phyloP scores from a whole-genome alignment of 2,113 vertebrate species.

The Motacilla alba region DNA sequence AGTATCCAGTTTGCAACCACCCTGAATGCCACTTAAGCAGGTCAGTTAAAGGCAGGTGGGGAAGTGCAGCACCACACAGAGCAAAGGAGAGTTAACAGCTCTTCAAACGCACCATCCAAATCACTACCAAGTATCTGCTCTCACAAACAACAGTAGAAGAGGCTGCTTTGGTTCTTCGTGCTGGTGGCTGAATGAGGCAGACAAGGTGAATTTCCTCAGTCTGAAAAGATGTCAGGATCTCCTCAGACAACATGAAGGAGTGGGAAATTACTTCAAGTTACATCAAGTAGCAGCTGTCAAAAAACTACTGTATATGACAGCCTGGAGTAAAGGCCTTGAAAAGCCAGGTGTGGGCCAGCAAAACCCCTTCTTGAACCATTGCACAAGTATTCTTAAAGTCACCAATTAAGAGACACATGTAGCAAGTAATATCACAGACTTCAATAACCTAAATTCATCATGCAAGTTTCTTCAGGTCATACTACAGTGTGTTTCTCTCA shows the following conservation, averaged over 20 bases:
- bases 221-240: neutral
- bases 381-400: neutral
- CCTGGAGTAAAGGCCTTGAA: neutral
- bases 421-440: neutral
- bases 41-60: neutral
- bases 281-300: neutral
- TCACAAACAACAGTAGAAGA: neutral
- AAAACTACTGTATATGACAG: neutral
- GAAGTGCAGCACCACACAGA: neutral
- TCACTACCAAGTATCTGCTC: neutral
- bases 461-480: neutral
- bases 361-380: neutral
- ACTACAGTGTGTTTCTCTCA: neutral
- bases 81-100: neutral
- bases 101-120: neutral
- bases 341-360: neutral
- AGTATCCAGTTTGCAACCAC: neutral
- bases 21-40: neutral
- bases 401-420: neutral
- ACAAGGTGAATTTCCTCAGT: neutral
- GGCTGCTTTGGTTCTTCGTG: neutral
- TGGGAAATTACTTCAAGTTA: neutral
- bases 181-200: neutral
- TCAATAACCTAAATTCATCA: neutral
- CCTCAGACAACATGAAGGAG: neutral